Conservation (phyloP, 2,113 vertebrate genomes). For the Mohoua ochrocephala region DNA sequence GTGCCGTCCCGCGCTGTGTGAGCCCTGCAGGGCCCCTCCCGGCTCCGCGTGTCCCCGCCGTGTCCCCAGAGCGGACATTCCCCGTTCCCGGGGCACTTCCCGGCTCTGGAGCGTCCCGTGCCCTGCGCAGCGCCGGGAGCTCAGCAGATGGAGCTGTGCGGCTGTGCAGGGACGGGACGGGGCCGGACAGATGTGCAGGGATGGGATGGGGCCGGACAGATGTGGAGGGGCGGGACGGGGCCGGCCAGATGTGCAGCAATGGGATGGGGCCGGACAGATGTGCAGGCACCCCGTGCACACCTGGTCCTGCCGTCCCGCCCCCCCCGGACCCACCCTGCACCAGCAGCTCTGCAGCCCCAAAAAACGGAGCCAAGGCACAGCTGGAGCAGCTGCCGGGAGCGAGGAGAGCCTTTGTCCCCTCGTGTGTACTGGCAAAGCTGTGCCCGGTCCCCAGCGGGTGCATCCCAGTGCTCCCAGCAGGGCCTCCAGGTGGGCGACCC, state of each 20-base stretch:
- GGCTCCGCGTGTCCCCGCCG: accelerated
- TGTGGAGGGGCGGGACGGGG: not conserved
- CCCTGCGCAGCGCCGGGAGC: not conserved
- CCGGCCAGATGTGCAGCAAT: not conserved
- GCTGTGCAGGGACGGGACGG: not conserved
- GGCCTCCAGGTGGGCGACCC: too few relatives aligned
- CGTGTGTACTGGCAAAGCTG: too few relatives aligned
- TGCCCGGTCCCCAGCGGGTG: too few relatives aligned
- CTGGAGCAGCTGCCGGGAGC: too few relatives aligned
- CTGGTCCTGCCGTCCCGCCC: not conserved
- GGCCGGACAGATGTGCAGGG: not conserved
- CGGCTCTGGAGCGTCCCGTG: not conserved
- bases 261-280: too few relatives aligned
- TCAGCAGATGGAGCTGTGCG: conserved; percentile 50
- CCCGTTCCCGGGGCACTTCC: not conserved
- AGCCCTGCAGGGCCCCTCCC: not conserved
- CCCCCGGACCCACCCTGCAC: not conserved
- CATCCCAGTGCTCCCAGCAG: too few relatives aligned
- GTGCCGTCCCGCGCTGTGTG: not conserved
- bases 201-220: not conserved
- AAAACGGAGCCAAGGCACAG: too few relatives aligned
- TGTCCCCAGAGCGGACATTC: not conserved
- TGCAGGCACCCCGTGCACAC: not conserved
- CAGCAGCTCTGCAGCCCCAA: too few relatives aligned
- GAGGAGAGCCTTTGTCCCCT: too few relatives aligned